Evolutionary conservation across 1,140 invertebrate genomes (phyloP).

Genomic region (Lineus longissimus): DNA sequence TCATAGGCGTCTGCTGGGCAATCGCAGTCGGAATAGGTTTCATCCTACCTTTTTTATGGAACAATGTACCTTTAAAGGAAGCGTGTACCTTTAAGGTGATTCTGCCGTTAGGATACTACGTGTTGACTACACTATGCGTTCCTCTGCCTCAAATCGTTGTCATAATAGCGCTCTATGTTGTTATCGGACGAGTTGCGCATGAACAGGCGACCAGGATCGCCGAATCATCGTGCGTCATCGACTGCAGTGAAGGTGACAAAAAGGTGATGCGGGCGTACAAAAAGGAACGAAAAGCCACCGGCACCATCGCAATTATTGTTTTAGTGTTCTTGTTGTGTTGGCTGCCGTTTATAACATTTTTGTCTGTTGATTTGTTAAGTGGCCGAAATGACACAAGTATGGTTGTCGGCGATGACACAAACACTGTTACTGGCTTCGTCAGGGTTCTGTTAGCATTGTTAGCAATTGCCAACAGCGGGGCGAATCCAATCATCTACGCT

Average conservation of each 20-base stretch:
- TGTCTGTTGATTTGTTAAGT: background rate
- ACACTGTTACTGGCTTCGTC: background rate
- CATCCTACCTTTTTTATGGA: background rate
- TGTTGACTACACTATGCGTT: background rate
- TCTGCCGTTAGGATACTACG: background rate
- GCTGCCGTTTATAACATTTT: background rate
- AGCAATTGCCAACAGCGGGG: background rate
- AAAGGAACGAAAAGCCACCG: background rate
- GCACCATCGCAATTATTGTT: background rate
- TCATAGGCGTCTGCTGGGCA: background rate
- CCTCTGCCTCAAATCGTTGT: background rate
- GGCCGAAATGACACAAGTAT: no score
- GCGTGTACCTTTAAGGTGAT: background rate
- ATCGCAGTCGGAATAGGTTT: background rate
- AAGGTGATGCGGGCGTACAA: background rate
- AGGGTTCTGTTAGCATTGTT: background rate
- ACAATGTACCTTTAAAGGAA: background rate
- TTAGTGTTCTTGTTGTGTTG: background rate
- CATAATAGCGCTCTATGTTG: background rate
- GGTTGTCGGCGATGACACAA: background rate
- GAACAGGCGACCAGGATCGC: background rate
- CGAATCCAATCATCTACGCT: constrained; percentile 4
- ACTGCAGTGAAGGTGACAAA: background rate
- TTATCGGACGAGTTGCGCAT: background rate
- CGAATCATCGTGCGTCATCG: background rate